phyloP scores from a whole-genome alignment of 2,888 invertebrate genomes.

The Meghimatium bilineatum region DNA sequence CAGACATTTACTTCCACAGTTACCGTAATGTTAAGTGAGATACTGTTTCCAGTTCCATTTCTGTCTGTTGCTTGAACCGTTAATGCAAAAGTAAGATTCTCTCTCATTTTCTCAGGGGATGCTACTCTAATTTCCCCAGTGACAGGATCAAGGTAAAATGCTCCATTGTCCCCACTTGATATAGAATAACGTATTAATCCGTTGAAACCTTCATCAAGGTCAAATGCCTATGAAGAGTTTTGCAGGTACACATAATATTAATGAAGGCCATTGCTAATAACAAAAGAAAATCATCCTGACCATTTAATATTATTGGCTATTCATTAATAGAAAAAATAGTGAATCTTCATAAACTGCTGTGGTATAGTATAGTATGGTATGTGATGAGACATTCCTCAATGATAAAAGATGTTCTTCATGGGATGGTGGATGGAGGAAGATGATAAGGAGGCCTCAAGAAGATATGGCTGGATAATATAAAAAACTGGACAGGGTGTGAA shows the following conservation, averaged over 20 bases:
- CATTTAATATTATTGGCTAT: no score
- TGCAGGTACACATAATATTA: background rate
- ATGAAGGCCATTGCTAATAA: background rate
- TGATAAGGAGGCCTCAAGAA: no score
- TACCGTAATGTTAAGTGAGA: background rate
- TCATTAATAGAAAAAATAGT: no score
- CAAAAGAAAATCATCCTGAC: background rate
- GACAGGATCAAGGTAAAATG: conserved; percentile 41
- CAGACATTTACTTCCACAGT: background rate
- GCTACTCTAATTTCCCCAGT: conserved; percentile 41
- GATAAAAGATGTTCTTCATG: no score
- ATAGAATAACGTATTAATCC: conserved; percentile 50
- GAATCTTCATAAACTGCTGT: no score
- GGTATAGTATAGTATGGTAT: no score
- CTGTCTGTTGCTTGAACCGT: conserved; percentile 51
- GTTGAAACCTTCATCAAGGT: conserved; percentile 56
- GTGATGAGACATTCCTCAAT: no score
- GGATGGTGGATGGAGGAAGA: no score
- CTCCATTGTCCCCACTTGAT: conserved; percentile 37
- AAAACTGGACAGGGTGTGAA: no score
- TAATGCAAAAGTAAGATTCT: conserved; percentile 22
- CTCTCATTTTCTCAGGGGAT: conserved; percentile 41
- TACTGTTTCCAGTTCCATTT: conserved; percentile 38
- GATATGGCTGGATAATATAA: no score
- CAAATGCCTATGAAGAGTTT: conserved; percentile 50